Percentiles rank a stretch among this genome's conserved stretches.
These are phyloP conservation scores for Ptychoptera albimana DNA, from an alignment of 2,888 invertebrate species.

Conservation along the genomic window DNA sequence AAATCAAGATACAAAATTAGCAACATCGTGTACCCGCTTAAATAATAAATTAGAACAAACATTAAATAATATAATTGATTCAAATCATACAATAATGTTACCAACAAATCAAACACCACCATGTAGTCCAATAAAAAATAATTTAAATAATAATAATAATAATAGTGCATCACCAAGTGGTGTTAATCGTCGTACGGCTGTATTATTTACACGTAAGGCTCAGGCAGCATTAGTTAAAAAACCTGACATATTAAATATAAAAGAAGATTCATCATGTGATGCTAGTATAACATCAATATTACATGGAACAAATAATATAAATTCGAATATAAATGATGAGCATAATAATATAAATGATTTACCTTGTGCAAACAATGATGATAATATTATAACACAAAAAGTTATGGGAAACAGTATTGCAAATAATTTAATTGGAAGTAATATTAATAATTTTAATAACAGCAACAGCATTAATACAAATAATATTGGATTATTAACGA, in stretches of 20 bases:
- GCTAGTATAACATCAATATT: not conserved
- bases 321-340: too few species aligned
- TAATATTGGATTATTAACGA: too few species aligned
- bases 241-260: conserved; percentile 16
- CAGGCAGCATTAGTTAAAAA: conserved; percentile 35
- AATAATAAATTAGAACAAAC: conserved; percentile 14
- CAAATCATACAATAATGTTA: not conserved
- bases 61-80: not conserved
- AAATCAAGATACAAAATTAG: not conserved
- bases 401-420: too few species aligned
- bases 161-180: conserved; percentile 26
- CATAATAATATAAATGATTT: too few species aligned
- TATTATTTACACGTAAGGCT: conserved; percentile 58
- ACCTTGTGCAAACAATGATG: too few species aligned
- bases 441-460: not conserved
- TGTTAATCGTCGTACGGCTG: conserved; percentile 43
- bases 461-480: not conserved
- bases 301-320: too few species aligned
- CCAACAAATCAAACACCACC: conserved; percentile 25
- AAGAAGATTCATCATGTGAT: conserved; percentile 13
- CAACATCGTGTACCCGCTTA: too few species aligned
- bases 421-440: too few species aligned
- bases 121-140: conserved; percentile 28
- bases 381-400: too few species aligned
- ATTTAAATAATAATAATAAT: conserved; percentile 15